phyloP scores from a whole-genome alignment of 2,888 invertebrate genomes.

The Lasioglossum oenotherae region DNA sequence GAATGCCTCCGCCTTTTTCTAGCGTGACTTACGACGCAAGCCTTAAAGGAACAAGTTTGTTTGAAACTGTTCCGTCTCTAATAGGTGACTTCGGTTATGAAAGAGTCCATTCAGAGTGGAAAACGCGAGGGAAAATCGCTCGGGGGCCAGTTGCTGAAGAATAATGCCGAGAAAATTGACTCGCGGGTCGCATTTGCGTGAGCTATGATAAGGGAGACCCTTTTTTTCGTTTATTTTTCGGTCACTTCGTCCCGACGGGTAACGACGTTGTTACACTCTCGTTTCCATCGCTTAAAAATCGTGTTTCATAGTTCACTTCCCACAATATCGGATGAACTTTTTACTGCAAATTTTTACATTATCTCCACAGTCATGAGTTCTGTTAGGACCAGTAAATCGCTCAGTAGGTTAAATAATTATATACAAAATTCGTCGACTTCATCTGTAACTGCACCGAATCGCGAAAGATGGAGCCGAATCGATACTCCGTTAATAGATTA shows the following conservation, averaged over 20 bases:
- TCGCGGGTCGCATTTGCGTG: background rate
- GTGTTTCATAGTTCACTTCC: background rate
- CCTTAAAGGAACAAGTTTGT: background rate
- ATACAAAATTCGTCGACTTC: no score
- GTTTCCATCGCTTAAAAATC: background rate
- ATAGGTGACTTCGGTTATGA: background rate
- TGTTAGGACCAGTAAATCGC: no score
- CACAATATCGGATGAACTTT: background rate
- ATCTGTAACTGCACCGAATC: background rate
- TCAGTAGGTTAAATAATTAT: no score
- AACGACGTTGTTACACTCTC: background rate
- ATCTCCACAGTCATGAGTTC: no score
- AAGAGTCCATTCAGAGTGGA: background rate
- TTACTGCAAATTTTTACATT: background rate
- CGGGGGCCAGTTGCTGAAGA: background rate
- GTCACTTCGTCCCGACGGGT: background rate
- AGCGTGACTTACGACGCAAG: background rate
- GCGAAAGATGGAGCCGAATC: background rate
- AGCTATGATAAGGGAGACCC: background rate
- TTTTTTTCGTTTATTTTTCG: background rate
- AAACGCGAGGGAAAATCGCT: constrained; percentile 9
- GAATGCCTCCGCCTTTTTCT: background rate
- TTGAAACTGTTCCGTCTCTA: background rate
- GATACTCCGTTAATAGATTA: constrained; percentile 29
- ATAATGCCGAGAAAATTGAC: constrained; percentile 13